These are phyloP conservation scores for Mythimna loreyi DNA, from an alignment of 2,888 invertebrate genomes.

Conservation along the genomic window DNA sequence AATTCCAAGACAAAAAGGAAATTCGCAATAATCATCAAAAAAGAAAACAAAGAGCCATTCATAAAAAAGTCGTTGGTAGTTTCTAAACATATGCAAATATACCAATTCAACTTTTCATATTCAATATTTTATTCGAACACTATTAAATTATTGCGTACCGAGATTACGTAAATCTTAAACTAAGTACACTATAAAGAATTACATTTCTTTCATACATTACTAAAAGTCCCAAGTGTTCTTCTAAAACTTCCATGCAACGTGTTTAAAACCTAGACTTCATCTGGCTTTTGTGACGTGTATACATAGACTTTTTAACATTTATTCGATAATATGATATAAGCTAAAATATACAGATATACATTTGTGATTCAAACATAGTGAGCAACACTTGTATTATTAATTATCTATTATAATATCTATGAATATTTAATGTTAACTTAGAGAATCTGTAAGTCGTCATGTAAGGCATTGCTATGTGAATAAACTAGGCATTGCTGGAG, in stretches of 20 bases:
- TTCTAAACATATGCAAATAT: conserved; percentile 58
- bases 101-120: conserved; percentile 58
- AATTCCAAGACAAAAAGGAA: conserved; percentile 72
- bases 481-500: conserved; percentile 71
- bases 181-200: conserved; percentile 65
- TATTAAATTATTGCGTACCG: conserved; percentile 63
- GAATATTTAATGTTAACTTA: conserved; percentile 64
- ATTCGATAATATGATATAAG: conserved; percentile 66
- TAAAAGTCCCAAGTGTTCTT: conserved; percentile 59
- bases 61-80: conserved; percentile 59
- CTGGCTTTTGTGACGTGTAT: conserved; percentile 65
- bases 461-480: conserved; percentile 76
- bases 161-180: conserved; percentile 64
- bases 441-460: conserved; percentile 68
- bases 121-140: conserved; percentile 52
- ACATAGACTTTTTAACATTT: conserved; percentile 63
- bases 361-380: conserved; percentile 74
- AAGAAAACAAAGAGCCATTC: conserved; percentile 57
- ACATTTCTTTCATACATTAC: conserved; percentile 61
- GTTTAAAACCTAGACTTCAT: conserved; percentile 53
- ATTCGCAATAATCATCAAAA: conserved; percentile 60
- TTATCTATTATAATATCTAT: conserved; percentile 69
- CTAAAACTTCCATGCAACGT: conserved; percentile 50
- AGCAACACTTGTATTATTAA: conserved; percentile 73
- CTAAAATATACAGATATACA: conserved; percentile 72